Conservation (phyloP, 2,888 invertebrate species). For the Cosmia trapezina region DNA sequence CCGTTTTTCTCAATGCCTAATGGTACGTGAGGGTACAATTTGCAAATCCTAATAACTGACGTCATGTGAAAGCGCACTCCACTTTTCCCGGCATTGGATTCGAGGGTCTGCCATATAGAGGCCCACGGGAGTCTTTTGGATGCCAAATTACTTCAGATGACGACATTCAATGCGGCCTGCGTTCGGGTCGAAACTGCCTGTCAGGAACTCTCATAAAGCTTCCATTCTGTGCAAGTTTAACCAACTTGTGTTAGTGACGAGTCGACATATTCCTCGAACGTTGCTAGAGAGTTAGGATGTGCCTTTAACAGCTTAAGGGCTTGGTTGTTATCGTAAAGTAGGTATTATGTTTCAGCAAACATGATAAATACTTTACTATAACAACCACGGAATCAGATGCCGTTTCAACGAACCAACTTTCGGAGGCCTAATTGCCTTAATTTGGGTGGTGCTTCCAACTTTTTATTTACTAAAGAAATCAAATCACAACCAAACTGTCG, state of each 20-base stretch:
- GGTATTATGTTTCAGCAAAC: neutral
- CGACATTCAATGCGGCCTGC: constrained; percentile 77
- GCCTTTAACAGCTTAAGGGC: neutral
- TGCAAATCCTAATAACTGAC: constrained; percentile 68
- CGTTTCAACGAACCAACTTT: constrained; percentile 38
- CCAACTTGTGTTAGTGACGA: constrained; percentile 41
- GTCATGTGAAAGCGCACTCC: constrained; percentile 65
- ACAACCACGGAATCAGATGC: constrained; percentile 30
- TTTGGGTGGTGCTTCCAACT: constrained; percentile 49
- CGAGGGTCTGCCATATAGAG: constrained; percentile 67
- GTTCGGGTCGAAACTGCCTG: constrained; percentile 70
- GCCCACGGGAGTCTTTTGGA: constrained; percentile 76
- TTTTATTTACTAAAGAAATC: constrained; percentile 64
- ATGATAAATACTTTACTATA: constrained; percentile 14
- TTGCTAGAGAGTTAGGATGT: neutral
- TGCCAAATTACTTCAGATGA: constrained; percentile 79
- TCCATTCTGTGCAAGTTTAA: constrained; percentile 52
- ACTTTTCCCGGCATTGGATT: constrained; percentile 62
- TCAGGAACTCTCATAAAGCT: constrained; percentile 68
- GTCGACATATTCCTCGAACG: constrained; percentile 24
- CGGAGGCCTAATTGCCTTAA: constrained; percentile 45
- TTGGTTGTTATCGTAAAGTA: too few species aligned
- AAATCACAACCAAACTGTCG: constrained; percentile 62
- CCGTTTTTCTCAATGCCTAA: constrained; percentile 59
- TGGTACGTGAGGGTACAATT: constrained; percentile 63